A percentile compares a stretch with the other conserved stretches of the same genome.
phyloP scores from a whole-genome alignment of 2,113 vertebrate genomes.

The Psittacus erithacus region DNA sequence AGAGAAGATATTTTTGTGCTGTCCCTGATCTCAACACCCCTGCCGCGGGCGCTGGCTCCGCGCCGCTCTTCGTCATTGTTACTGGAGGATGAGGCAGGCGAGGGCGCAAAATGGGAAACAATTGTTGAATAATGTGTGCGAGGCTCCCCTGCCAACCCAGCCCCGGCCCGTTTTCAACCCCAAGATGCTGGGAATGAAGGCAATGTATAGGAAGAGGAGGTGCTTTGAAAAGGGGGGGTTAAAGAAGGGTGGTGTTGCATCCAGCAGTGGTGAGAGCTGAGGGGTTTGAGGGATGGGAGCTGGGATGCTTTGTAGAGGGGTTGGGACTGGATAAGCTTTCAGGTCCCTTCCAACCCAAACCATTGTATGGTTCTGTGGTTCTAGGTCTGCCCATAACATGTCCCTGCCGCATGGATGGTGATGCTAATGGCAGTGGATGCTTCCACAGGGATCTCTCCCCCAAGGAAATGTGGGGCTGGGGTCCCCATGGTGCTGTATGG shows the following conservation, averaged over 20 bases:
- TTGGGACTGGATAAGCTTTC: background rate
- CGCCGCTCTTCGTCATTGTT: slow-evolving; percentile 70
- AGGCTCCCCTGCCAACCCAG: slow-evolving; percentile 53
- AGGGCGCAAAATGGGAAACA: slow-evolving; percentile 71
- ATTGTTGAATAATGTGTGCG: slow-evolving; percentile 55
- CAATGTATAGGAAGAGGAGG: background rate
- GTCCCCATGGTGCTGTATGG: fast-evolving
- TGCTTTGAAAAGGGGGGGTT: background rate
- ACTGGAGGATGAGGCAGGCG: slow-evolving; percentile 70
- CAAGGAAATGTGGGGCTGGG: background rate
- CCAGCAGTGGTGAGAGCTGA: background rate
- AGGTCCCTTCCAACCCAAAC: background rate
- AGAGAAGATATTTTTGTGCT: slow-evolving; percentile 73
- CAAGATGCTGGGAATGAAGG: slow-evolving; percentile 40
- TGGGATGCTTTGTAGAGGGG: background rate
- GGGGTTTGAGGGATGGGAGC: background rate
- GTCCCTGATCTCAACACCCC: slow-evolving; percentile 72
- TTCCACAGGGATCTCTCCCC: fast-evolving
- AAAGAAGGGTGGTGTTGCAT: background rate
- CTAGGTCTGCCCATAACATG: background rate
- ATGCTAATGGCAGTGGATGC: fast-evolving
- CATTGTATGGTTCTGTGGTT: background rate
- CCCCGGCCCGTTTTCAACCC: slow-evolving; percentile 33
- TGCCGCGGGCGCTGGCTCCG: slow-evolving; percentile 69
- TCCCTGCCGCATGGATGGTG: background rate